These are phyloP conservation scores for Torymus tubicola DNA, from an alignment of 2,888 invertebrate species.

Conservation along the genomic window DNA sequence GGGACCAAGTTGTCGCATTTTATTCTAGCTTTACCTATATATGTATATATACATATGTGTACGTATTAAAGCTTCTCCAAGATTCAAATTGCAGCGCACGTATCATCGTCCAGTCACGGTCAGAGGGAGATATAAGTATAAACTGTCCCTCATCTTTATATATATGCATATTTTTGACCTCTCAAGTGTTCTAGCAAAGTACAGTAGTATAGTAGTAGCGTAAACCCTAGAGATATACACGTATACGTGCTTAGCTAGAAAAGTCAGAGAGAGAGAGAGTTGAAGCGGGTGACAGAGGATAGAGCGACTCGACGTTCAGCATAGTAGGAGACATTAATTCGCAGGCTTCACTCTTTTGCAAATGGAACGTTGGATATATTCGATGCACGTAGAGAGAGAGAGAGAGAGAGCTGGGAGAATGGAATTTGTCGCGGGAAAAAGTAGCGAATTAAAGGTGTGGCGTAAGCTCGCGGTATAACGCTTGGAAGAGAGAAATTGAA, in stretches of 20 bases:
- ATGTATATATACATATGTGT: too few relatives aligned
- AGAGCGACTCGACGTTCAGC: slow-evolving; percentile 11
- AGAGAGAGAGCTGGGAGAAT: slow-evolving; percentile 66
- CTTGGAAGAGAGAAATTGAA: slow-evolving; percentile 15
- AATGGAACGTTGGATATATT: slow-evolving; percentile 1
- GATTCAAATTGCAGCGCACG: slow-evolving; percentile 43
- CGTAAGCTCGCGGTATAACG: neutral
- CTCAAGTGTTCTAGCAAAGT: too few relatives aligned
- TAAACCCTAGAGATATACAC: too few relatives aligned
- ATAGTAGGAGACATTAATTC: slow-evolving; percentile 4
- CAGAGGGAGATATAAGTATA: too few relatives aligned
- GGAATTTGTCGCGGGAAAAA: slow-evolving; percentile 69
- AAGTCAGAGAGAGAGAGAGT: neutral
- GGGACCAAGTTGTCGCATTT: too few relatives aligned
- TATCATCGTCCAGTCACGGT: neutral
- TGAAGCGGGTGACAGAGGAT: slow-evolving; percentile 27
- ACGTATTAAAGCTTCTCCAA: slow-evolving; percentile 5
- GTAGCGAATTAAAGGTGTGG: slow-evolving; percentile 66
- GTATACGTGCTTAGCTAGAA: too few relatives aligned
- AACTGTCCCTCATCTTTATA: too few relatives aligned
- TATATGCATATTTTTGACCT: too few relatives aligned
- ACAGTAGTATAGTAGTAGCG: too few relatives aligned
- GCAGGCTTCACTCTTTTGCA: neutral
- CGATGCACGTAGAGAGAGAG: slow-evolving; percentile 68
- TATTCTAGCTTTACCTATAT: neutral